Base-by-base conservation (phyloP, 1,140 invertebrate species). In the Thrips palmi region DNA sequence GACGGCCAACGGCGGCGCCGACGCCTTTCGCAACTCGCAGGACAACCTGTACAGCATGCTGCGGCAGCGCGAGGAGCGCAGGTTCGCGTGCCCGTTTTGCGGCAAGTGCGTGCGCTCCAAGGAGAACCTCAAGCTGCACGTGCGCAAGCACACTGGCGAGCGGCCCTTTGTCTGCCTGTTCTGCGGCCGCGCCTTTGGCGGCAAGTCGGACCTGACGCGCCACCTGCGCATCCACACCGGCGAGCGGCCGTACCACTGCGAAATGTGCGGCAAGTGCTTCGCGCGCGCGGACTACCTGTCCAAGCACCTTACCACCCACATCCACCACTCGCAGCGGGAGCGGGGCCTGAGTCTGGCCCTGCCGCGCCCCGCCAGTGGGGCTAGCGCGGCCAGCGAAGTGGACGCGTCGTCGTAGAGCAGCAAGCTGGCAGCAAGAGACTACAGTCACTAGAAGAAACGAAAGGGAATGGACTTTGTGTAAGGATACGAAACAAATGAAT, bases 251-350 rank as follows among this genome's bases (percentile, higher is more conserved):
- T 91, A 78, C 56, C 85, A 83, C 51, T 88, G 83, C 58, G 81
- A 87, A 56, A 80, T 82, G 54, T 88, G 85, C 58, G 82, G 82
- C 44, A 87, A 87, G 54, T 85, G 81, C 53, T 88, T 88, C 59
- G 83, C 82, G 7, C 60, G 83, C 6, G 83, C 82, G 20, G 83
- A 87, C 52, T 87, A 87, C 49, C 68, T 87, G n/a, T 85, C 81
- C 42, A 87, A 87, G 58, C 83, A 87, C 56, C 65, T 87, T 39
- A 86, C 82, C 35, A 87, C 83, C 3, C 83, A 87, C 59, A 78
- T 85, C 41, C 79, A 84, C 58, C 45, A 48, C 18, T 39, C 36
- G 21, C 41, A 45, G 29, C 46, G 45, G 29, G 42, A 43, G 8
- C 42, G 42, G n/a, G n/a, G n/a, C n/a, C n/a, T n/a, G n/a, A n/a